These are phyloP conservation scores for Antheraea yamamai DNA, from an alignment of 2,888 invertebrate genomes.

Conservation along the genomic window DNA sequence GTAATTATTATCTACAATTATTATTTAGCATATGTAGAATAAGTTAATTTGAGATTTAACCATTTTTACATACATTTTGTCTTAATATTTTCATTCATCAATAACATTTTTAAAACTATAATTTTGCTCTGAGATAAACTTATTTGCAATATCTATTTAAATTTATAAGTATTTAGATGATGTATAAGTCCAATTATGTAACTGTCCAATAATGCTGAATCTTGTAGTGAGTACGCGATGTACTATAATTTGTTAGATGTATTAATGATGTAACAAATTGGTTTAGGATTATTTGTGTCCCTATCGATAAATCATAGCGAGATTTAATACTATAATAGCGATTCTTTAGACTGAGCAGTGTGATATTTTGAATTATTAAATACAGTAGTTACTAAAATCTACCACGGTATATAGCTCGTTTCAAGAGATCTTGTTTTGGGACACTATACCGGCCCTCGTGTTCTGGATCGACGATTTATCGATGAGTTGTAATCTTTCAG, in stretches of 20 bases:
- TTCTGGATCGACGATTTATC: background rate
- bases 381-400: no score
- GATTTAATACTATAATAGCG: background rate
- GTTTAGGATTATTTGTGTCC: background rate
- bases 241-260: background rate
- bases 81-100: background rate
- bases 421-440: background rate
- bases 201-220: no score
- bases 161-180: background rate
- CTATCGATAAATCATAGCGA: background rate
- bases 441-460: background rate
- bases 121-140: no score
- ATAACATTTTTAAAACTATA: background rate
- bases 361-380: background rate
- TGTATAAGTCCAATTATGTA: background rate
- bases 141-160: background rate
- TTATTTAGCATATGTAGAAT: background rate
- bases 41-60: background rate
- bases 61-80: background rate
- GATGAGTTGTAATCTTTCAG: background rate
- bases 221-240: no score
- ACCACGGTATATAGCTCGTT: background rate
- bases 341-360: no score
- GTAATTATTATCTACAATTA: background rate
- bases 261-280: background rate